Base-by-base conservation (phyloP, 2,797 vertebrate genomes). In the Menidia menidia region DNA sequence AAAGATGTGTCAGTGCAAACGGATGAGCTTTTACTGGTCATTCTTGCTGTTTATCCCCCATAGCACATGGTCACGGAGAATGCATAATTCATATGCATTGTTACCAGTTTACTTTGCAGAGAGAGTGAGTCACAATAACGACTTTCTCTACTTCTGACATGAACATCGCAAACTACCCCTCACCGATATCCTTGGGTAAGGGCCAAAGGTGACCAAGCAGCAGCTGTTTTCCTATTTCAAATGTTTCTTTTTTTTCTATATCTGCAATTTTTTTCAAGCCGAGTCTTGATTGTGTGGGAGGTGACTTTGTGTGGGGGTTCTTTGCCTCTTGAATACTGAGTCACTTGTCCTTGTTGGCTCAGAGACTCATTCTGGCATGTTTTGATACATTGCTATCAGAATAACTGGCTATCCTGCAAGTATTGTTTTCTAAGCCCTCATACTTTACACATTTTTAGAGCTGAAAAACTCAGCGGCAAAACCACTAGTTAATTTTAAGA, bases 251-350 rank as follows among this genome's bases (percentile, higher is more conserved):
- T 74, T 60, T 42, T 44, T 85, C 19, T 33, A 75, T 62, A 31
- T 78, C 61, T 58, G 44, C 51, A 52, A 64, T 72, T 70, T 47
- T 68, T 32, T 66, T 79, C 66, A 62, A 50, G 62, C 33, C 57
- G 53, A 77, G 68, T 54, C 64, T 18, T 63, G 48, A 39, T 52
- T 77, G 66, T 70, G 78, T 85, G 55, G 77, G 81, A 67, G 69
- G 64, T 50, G 68, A 60, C 62, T 11, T 62, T 71, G 35, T 77
- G 68, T 43, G 57, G 67, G 43, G 68, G 43, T n/a, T 41, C 39
- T 59, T 59, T 1, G 25, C 14, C 47, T 70, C 69, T 63, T n/a
- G 67, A 71, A 64, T 33, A 51, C 70, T 71, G 64, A 82, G 39
- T 86, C 81, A 81, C 56, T 68, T 30, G n/a, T 68, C 60, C 54